A percentile compares a stretch with the other conserved stretches of the same genome.
phyloP scores from a whole-genome alignment of 2,113 vertebrate species.

The Solenodon paradoxus region DNA sequence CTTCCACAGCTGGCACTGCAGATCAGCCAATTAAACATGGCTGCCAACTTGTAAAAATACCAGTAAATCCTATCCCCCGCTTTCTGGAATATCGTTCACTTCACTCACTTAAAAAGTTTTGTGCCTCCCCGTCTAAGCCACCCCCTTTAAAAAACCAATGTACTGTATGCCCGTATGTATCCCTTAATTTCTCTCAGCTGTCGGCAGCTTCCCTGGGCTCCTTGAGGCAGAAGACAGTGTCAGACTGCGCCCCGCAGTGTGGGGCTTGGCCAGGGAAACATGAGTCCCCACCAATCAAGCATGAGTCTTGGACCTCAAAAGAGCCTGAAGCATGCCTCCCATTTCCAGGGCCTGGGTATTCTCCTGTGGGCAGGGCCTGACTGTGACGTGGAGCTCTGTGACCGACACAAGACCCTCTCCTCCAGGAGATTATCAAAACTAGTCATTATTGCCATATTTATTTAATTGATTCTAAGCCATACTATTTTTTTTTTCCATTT shows the following conservation, averaged over 20 bases:
- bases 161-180: slow-evolving; percentile 38
- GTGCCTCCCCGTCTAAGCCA: background rate
- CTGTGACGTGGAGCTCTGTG: background rate
- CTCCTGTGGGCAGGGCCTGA: slow-evolving; percentile 30
- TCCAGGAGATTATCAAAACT: background rate
- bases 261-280: slow-evolving; percentile 69
- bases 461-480: too few relatives aligned
- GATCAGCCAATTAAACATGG: slow-evolving; percentile 58
- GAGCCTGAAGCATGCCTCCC: slow-evolving; percentile 47
- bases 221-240: slow-evolving; percentile 53
- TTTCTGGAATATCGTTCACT: slow-evolving; percentile 46
- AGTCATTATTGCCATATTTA: too few relatives aligned
- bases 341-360: background rate
- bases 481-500: too few relatives aligned
- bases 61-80: slow-evolving; percentile 31
- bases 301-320: slow-evolving; percentile 18
- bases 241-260: slow-evolving; percentile 64
- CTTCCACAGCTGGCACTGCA: slow-evolving; percentile 43
- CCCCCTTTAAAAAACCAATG: background rate
- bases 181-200: slow-evolving; percentile 33
- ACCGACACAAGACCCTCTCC: background rate
- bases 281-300: slow-evolving; percentile 62
- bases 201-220: background rate
- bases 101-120: slow-evolving; percentile 42
- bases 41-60: slow-evolving; percentile 64